These are phyloP conservation scores for Intellagama lesueurii DNA, from an alignment of 2,797 vertebrate species.

Conservation along the genomic window DNA sequence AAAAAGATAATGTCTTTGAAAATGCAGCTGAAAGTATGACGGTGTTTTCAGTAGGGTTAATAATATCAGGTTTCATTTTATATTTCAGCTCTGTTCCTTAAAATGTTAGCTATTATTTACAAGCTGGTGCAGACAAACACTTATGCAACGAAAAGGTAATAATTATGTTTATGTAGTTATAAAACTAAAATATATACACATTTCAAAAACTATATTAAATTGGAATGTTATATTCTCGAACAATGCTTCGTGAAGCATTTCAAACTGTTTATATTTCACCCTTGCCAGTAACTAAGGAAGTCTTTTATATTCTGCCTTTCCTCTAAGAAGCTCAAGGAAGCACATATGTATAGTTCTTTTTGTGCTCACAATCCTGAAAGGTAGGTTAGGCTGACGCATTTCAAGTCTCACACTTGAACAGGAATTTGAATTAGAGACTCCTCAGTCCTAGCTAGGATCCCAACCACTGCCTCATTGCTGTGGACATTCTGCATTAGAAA, in stretches of 20 bases:
- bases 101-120: constrained; percentile 91
- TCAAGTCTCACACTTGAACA: not conserved
- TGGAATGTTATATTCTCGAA: constrained; percentile 14
- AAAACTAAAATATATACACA: constrained; percentile 37
- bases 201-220: constrained; percentile 42
- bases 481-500: not conserved
- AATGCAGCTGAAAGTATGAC: not conserved
- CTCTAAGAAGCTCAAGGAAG: not conserved
- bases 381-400: not conserved
- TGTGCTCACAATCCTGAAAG: not conserved
- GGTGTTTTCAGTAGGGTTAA: constrained; percentile 28
- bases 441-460: not conserved
- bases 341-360: not conserved
- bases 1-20: not conserved
- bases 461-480: not conserved
- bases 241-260: constrained; percentile 3
- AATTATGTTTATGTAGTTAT: constrained; percentile 15
- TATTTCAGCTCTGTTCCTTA: constrained; percentile 89
- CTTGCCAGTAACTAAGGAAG: not conserved
- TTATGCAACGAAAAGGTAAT: constrained; percentile 95
- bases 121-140: constrained; percentile 93
- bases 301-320: not conserved
- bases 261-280: not conserved
- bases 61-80: constrained; percentile 49
- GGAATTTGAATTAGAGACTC: not conserved